These are phyloP conservation scores for Acrobasis repandana DNA, from an alignment of 2,888 invertebrate species.

Conservation along the genomic window DNA sequence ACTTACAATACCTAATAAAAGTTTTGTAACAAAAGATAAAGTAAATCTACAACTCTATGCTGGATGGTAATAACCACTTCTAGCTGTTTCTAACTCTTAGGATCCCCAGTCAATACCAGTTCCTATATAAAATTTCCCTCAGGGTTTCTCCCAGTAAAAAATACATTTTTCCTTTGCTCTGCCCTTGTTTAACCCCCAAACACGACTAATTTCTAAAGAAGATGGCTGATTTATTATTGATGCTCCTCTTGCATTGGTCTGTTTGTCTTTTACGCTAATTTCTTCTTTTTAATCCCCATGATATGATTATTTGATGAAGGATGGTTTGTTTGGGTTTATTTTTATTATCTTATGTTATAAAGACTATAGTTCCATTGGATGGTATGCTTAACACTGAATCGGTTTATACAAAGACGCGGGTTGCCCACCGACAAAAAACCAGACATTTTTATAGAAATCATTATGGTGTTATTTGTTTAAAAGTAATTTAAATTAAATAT, in stretches of 20 bases:
- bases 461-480: too few species aligned
- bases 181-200: conserved; percentile 71
- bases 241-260: conserved; percentile 61
- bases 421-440: too few species aligned
- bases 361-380: too few species aligned
- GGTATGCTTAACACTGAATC: too few species aligned
- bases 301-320: conserved; percentile 60
- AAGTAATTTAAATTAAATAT: too few species aligned
- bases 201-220: conserved; percentile 74
- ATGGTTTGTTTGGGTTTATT: conserved; percentile 42
- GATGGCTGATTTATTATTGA: conserved; percentile 80
- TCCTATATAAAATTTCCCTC: conserved; percentile 79
- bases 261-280: conserved; percentile 76
- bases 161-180: conserved; percentile 60
- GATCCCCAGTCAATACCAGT: conserved; percentile 61
- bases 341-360: too few species aligned
- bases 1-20: too few species aligned
- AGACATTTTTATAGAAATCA: too few species aligned
- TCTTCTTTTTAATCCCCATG: conserved; percentile 60
- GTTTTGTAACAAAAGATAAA: too few species aligned
- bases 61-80: conserved; percentile 39
- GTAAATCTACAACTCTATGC: too few species aligned
- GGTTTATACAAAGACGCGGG: too few species aligned
- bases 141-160: conserved; percentile 61
- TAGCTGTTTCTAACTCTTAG: conserved; percentile 33